Conservation (phyloP, 2,797 vertebrate species). For the Spinus olivaceus region DNA sequence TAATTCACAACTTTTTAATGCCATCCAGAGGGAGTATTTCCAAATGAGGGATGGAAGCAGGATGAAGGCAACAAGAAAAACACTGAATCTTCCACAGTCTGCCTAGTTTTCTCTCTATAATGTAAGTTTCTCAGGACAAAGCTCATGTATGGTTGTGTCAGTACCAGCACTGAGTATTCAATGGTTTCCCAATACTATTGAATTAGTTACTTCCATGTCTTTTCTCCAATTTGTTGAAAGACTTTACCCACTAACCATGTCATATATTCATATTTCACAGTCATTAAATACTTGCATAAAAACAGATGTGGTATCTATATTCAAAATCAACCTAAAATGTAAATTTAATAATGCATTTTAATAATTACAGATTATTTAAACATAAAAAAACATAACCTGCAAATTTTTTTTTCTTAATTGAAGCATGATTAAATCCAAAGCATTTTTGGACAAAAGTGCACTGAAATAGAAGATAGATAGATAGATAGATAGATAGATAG, state of each 20-base stretch:
- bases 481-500: no score
- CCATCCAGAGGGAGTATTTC: neutral
- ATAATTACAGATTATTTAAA: no score
- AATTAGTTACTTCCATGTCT: neutral
- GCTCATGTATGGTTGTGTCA: neutral
- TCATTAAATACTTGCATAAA: neutral
- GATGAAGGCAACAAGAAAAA: slow-evolving; percentile 24
- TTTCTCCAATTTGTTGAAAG: neutral
- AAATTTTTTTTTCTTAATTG: neutral
- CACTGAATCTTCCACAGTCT: neutral
- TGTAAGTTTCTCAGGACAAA: neutral
- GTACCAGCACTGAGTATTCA: neutral
- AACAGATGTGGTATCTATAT: neutral
- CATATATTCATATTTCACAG: neutral
- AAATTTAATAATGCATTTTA: neutral
- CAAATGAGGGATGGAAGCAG: neutral
- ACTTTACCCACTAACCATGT: neutral
- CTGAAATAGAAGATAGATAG: neutral
- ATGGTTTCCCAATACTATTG: neutral
- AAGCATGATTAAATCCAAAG: neutral
- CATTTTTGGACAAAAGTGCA: neutral
- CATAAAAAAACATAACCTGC: neutral
- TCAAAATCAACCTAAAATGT: neutral
- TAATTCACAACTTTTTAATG: slow-evolving; percentile 28
- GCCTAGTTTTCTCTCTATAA: neutral